These are phyloP conservation scores for Cherax destructor DNA, from an alignment of 1,140 invertebrate genomes.

Conservation along the genomic window DNA sequence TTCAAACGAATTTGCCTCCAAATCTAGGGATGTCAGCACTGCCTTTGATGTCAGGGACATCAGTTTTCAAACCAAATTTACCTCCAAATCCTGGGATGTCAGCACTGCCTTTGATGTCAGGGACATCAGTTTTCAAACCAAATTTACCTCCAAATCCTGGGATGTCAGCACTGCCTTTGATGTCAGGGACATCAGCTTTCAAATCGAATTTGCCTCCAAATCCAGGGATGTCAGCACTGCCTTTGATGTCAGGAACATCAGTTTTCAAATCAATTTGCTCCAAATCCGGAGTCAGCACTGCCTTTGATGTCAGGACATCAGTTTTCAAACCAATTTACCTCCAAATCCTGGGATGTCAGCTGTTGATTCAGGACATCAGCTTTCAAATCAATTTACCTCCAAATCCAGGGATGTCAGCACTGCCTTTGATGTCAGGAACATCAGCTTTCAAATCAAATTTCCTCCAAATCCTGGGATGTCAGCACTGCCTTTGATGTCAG, in stretches of 20 bases:
- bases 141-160: neutral
- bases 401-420: neutral
- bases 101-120: constrained; percentile 1
- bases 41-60: neutral
- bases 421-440: neutral
- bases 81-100: constrained; percentile 18
- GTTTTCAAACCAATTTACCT: neutral
- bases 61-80: neutral
- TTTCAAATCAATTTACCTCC: neutral
- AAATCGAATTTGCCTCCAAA: constrained; percentile 7
- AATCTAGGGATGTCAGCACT: constrained; percentile 5
- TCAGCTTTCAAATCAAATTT: neutral
- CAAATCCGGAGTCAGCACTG: neutral
- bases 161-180: neutral
- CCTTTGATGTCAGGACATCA: neutral
- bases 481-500: neutral
- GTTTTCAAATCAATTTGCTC: neutral
- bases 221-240: neutral
- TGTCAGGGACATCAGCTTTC: neutral
- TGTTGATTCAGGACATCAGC: constrained; percentile 2
- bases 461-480: constrained; percentile 1
- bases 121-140: neutral
- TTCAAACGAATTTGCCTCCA: neutral
- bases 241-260: neutral
- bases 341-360: neutral